Conservation (phyloP, 2,888 invertebrate species). For the Caenorhabditis imperialis region DNA sequence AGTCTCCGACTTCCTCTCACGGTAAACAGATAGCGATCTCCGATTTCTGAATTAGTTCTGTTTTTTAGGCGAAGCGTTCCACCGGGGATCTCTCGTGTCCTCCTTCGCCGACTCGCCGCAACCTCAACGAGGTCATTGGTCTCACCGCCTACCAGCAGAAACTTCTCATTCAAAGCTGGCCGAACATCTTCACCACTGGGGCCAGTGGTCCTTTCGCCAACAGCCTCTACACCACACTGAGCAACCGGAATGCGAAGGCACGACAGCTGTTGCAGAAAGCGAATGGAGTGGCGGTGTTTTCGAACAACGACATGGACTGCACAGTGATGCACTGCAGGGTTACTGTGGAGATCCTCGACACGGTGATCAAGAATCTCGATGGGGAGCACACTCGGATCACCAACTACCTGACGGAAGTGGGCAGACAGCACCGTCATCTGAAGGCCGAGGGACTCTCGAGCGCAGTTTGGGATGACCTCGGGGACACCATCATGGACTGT, state of each 20-base stretch:
- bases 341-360: constrained; percentile 71
- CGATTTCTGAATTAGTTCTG: constrained; percentile 5
- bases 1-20: constrained; percentile 37
- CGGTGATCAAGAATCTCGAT: constrained; percentile 66
- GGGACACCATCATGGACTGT: constrained; percentile 72
- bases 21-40: constrained; percentile 26
- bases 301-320: constrained; percentile 67
- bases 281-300: constrained; percentile 72
- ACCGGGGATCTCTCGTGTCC: constrained; percentile 53
- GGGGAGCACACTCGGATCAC: constrained; percentile 62
- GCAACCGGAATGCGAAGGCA: constrained; percentile 66
- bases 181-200: constrained; percentile 74
- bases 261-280: constrained; percentile 72
- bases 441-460: constrained; percentile 68
- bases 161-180: constrained; percentile 72
- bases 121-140: constrained; percentile 54
- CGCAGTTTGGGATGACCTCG: constrained; percentile 73
- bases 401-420: constrained; percentile 67
- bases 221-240: constrained; percentile 63
- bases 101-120: constrained; percentile 54
- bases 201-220: constrained; percentile 68
- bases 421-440: constrained; percentile 66
- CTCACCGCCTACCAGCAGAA: constrained; percentile 71
- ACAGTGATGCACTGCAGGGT: constrained; percentile 68
- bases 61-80: constrained; percentile 43